Percentiles rank a stretch among this genome's conserved stretches.
Conservation (phyloP, 2,888 invertebrate genomes). For the Zele albiditarsus region DNA sequence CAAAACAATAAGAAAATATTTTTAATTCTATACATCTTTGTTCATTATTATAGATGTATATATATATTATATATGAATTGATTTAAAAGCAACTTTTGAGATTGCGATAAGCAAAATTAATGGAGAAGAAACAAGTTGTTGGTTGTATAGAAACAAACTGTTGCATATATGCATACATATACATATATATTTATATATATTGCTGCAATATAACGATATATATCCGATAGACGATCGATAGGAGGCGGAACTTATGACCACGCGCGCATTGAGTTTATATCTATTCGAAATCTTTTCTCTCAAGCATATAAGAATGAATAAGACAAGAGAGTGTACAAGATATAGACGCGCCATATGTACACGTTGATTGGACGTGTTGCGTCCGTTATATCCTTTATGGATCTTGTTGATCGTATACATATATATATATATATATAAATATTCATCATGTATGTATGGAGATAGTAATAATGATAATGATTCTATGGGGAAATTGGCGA, state of each 20-base stretch:
- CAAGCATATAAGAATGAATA: conserved; percentile 5
- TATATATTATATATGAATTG: background rate
- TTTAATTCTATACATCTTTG: background rate
- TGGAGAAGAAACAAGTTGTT: background rate
- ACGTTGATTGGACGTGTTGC: conserved; percentile 20
- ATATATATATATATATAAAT: background rate
- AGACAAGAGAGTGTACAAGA: background rate
- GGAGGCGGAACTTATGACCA: conserved; percentile 26
- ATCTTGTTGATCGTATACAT: background rate
- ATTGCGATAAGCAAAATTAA: conserved; percentile 13
- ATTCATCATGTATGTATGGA: background rate
- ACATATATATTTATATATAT: conserved; percentile 17
- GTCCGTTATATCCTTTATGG: conserved; percentile 23
- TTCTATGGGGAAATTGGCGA: conserved; percentile 19
- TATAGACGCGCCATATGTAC: background rate
- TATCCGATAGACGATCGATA: conserved; percentile 31
- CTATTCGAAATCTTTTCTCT: conserved; percentile 10
- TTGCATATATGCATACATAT: conserved; percentile 14
- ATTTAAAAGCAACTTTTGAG: background rate
- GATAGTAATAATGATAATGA: conserved; percentile 20
- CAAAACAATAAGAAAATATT: background rate
- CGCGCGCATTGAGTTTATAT: conserved; percentile 13
- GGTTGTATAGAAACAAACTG: conserved; percentile 1
- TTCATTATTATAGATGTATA: background rate
- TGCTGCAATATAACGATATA: conserved; percentile 25